Evolutionary conservation across 2,113 vertebrate genomes (phyloP).

Genomic region (Garra rufa): DNA sequence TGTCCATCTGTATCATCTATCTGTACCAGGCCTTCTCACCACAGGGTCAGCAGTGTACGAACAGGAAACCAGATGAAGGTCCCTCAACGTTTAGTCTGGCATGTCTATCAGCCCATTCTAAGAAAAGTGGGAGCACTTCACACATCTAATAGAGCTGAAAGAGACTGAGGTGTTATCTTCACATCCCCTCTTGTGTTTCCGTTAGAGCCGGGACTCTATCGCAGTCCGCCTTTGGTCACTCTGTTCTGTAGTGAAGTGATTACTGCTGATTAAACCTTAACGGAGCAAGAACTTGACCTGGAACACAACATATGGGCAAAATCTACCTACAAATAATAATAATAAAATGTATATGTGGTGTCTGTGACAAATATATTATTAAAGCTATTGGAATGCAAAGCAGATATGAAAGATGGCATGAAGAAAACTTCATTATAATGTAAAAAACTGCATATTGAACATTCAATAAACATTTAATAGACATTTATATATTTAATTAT

Average conservation of each 20-base stretch:
- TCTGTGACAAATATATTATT: neutral
- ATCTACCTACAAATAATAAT: neutral
- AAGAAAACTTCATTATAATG: neutral
- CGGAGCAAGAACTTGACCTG: neutral
- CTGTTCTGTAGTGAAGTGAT: conserved; percentile 53
- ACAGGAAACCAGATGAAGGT: conserved; percentile 59
- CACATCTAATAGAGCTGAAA: conserved; percentile 11
- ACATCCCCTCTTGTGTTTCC: conserved; percentile 50
- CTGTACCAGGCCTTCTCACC: neutral
- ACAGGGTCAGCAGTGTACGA: conserved; percentile 22
- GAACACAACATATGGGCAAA: neutral
- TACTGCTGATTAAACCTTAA: conserved; percentile 53
- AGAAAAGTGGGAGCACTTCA: conserved; percentile 31
- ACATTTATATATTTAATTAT: neutral
- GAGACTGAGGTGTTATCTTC: conserved; percentile 56
- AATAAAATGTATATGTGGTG: neutral
- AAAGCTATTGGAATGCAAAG: neutral
- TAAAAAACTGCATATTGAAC: neutral
- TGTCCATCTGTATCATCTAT: neutral
- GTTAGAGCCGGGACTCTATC: conserved; percentile 60
- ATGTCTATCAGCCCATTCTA: conserved; percentile 39
- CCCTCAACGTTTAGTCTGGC: conserved; percentile 2
- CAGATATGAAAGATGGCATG: neutral
- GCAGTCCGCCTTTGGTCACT: conserved; percentile 44
- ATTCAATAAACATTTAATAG: neutral